These are phyloP conservation scores for Hylia prasina DNA, from an alignment of 2,113 vertebrate genomes.

Conservation along the genomic window DNA sequence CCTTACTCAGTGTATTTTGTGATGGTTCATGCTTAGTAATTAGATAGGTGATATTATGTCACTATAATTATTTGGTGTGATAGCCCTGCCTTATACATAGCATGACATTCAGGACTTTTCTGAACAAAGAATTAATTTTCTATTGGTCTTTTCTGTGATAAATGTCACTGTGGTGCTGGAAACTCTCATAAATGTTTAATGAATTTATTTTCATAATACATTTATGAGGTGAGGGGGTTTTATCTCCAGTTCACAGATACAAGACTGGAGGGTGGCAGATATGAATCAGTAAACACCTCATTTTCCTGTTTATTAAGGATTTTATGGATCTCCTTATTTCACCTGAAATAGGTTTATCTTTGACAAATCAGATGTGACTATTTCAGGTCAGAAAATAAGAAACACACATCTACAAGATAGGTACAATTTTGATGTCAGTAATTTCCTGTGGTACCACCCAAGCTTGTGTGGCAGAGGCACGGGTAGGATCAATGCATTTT, in stretches of 20 bases:
- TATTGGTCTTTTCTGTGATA: neutral
- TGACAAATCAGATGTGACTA: neutral
- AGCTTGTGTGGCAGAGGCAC: neutral
- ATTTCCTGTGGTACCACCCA: neutral
- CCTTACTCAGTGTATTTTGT: neutral
- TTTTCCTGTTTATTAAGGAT: neutral
- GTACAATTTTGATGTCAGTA: neutral
- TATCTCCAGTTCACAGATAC: neutral
- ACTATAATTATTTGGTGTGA: neutral
- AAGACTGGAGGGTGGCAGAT: neutral
- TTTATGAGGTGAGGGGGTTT: neutral
- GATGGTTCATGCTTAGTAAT: neutral
- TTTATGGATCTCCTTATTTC: neutral
- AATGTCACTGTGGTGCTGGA: neutral
- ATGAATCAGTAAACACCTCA: fast-evolving
- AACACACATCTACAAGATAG: neutral
- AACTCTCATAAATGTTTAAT: neutral
- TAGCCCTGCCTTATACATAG: neutral
- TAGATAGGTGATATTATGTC: neutral
- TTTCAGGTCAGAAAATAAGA: neutral
- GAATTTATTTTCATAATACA: neutral
- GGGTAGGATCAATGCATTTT: neutral
- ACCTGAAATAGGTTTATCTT: neutral
- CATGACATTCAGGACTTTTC: neutral
- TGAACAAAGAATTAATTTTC: neutral